Evolutionary conservation across 2,113 vertebrate species (phyloP), one percentile per base, ranked within the genome.

Genomic region (Malurus elegans): DNA sequence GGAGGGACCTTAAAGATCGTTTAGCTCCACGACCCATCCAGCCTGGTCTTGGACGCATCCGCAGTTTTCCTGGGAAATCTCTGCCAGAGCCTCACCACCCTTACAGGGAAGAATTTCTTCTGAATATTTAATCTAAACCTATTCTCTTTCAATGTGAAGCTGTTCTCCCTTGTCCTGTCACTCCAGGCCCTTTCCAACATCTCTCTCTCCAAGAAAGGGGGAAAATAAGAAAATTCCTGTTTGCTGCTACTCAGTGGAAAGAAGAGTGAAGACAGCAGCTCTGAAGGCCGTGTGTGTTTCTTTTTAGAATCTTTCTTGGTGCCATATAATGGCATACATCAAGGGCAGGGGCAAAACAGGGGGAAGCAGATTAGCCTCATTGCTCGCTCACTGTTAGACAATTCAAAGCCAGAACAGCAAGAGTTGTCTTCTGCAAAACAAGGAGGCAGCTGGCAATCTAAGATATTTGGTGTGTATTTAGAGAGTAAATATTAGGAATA

Each of bases 221-320:
- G 4, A 38, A 79, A 44, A 58, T 6, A 50, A 10, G 11, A 51
- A n/a, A 4, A 21, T 6, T 31, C 65, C 4, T 16, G 4, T 12
- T 38, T 51, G 50, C 8, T 53, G n/a, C 18, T 62, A 1, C 5
- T 67, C 31, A 24, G 9, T 17, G 28, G 13, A 32, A 64, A 24
- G 38, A 36, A 38, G n/a, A 45, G 6, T 9, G n/a, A 47, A 31
- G 23, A 5, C 34, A 42, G 65, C 28, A 56, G 7, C 12, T 81
- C 4, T 7, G 19, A 40, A 69, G 54, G 18, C 17, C 2, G 2
- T 36, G 3, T 51, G 0, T 23, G 81, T 82, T 60, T 13, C 5
- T 34, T 34, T 50, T 26, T 15, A 18, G 34, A 70, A 10, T 53
- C 11, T 13, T 85, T 7, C 12, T 15, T 53, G 57, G 7, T n/a